A percentile compares a stretch with the other conserved stretches of the same genome.
phyloP scores from a whole-genome alignment of 2,113 vertebrate species.

The Microcebus ravelobensis region DNA sequence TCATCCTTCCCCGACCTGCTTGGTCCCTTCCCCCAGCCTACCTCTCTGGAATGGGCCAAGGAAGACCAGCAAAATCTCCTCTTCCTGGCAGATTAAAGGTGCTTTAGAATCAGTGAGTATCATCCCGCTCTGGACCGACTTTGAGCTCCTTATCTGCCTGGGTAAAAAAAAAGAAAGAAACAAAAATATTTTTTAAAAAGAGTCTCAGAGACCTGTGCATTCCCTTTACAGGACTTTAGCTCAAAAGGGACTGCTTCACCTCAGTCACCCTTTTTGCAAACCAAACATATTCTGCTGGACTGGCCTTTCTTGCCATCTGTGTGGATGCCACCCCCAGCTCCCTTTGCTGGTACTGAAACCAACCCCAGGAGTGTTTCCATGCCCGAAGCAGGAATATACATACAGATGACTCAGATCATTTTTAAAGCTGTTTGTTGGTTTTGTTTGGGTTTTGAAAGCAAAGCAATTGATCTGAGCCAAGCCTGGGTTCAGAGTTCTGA shows the following conservation, averaged over 20 bases:
- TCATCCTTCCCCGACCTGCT: fast-evolving
- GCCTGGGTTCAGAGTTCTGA: not conserved
- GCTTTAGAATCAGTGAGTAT: not conserved
- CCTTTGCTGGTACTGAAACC: conserved; percentile 10
- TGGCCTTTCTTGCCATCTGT: not conserved
- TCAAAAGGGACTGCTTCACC: not conserved
- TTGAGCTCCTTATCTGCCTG: conserved; percentile 33
- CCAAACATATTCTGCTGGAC: not conserved
- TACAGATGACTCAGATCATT: not conserved
- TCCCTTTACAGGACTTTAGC: not conserved
- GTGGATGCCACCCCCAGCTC: not conserved
- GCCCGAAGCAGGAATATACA: not conserved
- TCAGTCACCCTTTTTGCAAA: not conserved
- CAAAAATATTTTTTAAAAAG: not conserved
- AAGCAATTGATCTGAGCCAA: conserved; percentile 1
- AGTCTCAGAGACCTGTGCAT: not conserved
- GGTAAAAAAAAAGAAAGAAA: not conserved
- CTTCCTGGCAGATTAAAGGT: not conserved
- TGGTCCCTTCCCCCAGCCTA: conserved; percentile 29
- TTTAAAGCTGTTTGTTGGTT: not conserved
- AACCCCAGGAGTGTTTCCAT: not conserved
- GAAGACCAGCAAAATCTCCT: not conserved
- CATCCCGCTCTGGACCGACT: conserved; percentile 51
- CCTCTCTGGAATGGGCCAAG: conserved; percentile 49
- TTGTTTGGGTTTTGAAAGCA: conserved; percentile 53